Evolutionary conservation across 2,797 vertebrate genomes (phyloP), one percentile per base, ranked within the genome.

Genomic region (Momotus momota): DNA sequence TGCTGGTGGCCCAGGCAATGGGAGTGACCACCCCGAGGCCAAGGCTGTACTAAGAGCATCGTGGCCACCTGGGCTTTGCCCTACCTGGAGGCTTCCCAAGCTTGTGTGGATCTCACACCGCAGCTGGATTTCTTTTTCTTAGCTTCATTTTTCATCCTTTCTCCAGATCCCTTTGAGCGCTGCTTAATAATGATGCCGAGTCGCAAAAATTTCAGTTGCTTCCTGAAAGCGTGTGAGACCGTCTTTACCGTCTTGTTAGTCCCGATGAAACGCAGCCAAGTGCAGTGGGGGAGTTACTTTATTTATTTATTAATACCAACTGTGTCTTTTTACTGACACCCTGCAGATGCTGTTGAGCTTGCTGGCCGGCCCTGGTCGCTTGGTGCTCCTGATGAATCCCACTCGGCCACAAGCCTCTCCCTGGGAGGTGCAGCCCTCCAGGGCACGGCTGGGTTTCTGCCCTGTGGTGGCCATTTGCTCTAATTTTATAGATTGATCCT

Each of bases 301-400:
- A 72, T 79, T 71, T 83, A 51, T 89, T 93, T 91, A 77, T 85
- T 89, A 82, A 77, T 49, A 70, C 43, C 55, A 83, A 77, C 71
- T 90, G 46, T 86, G 64, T 57, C 64, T 66, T 87, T 78, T 91
- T 77, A 81, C 82, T 82, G 82, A 51, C 8, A 1, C 62, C 66
- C 62, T 52, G 21, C 70, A 79, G 85, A 74, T 82, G 81, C 79
- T 87, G 67, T 74, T 0, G 0, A 54, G 82, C 21, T 80, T 55
- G 33, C 33, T 3, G 14, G 58, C 67, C 25, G 18, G 81, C 41
- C 29, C 62, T 27, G 45, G 31, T 55, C 6, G 2, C 67, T 41
- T 5, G 10, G n/a, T 90, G 79, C 75, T 90, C 77, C 86, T 70
- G 67, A 69, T 26, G 81, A 93, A 65, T 12, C 38, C 67, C 35